Percentiles rank a stretch among this genome's conserved stretches.
Evolutionary conservation across 2,113 vertebrate species (phyloP).

Genomic region (Xiphophorus maculatus): DNA sequence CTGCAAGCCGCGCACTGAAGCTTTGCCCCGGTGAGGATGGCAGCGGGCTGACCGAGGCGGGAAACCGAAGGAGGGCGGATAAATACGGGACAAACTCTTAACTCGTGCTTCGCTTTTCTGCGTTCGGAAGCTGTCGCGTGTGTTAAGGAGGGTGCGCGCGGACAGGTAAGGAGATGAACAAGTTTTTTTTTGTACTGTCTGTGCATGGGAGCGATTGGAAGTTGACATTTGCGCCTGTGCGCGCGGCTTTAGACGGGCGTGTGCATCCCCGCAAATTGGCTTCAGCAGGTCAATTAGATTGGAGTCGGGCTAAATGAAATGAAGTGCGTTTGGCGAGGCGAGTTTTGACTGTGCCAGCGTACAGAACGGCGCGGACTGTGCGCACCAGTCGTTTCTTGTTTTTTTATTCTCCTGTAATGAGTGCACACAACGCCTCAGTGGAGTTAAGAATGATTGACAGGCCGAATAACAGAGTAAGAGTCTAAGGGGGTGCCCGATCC

Average conservation of each 20-base stretch:
- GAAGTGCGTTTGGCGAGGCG: not conserved
- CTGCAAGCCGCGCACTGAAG: conserved; percentile 50
- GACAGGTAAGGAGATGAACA: conserved; percentile 57
- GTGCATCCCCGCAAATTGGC: not conserved
- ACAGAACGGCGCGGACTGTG: accelerated
- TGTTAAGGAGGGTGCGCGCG: conserved; percentile 10
- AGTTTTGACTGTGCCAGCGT: conserved; percentile 21
- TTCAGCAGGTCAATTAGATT: not conserved
- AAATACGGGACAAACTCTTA: conserved; percentile 27
- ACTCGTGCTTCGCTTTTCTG: not conserved
- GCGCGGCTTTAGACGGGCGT: conserved; percentile 24
- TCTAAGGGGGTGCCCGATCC: conserved; percentile 48
- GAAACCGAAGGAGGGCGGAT: conserved; percentile 12
- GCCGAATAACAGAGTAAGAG: conserved; percentile 35
- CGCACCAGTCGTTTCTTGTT: conserved; percentile 16
- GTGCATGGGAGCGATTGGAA: conserved; percentile 3
- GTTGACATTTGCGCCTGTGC: conserved; percentile 37
- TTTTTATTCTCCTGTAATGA: not conserved
- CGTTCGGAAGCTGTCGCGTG: conserved; percentile 23
- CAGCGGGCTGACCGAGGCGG: conserved; percentile 21
- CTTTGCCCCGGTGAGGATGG: conserved; percentile 60
- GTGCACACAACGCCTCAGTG: conserved; percentile 30
- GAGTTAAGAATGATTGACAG: conserved; percentile 45
- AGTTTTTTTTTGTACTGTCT: conserved; percentile 30
- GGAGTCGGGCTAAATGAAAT: conserved; percentile 7